Percentiles rank a stretch among this genome's conserved stretches.
phyloP scores from a whole-genome alignment of 2,797 vertebrate species.

The Labroides dimidiatus region DNA sequence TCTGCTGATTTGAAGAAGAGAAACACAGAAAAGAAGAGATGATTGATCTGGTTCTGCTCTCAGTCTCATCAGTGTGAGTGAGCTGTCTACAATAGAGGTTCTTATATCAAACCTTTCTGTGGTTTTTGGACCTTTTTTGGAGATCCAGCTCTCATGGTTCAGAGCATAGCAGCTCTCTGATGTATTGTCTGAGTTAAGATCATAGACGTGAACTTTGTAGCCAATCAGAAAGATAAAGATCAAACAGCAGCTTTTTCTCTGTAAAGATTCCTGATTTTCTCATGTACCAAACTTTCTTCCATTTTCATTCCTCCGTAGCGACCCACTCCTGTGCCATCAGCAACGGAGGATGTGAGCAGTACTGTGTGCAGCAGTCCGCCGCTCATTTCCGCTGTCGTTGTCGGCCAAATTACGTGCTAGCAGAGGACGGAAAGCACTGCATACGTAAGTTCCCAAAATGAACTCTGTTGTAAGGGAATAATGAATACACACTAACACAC shows the following conservation, averaged over 20 bases:
- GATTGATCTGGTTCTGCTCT: conserved; percentile 44
- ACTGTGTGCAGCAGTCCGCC: conserved; percentile 88
- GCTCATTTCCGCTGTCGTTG: conserved; percentile 90
- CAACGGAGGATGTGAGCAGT: conserved; percentile 94
- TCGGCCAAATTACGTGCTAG: conserved; percentile 83
- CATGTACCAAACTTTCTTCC: background rate
- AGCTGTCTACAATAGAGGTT: conserved; percentile 24
- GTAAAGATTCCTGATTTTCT: conserved; percentile 7
- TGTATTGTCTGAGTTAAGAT: conserved; percentile 18
- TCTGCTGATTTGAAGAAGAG: conserved; percentile 23
- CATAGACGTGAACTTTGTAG: conserved; percentile 14
- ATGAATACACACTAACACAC: conserved; percentile 17
- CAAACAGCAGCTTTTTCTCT: conserved; percentile 9
- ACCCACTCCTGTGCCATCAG: conserved; percentile 86
- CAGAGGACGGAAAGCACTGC: conserved; percentile 88
- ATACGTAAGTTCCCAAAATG: conserved; percentile 83
- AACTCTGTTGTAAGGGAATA: conserved; percentile 12
- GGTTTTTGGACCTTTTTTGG: conserved; percentile 58
- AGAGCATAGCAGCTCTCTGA: conserved; percentile 28
- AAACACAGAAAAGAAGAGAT: conserved; percentile 20
- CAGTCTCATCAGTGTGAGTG: conserved; percentile 46
- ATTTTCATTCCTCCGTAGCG: conserved; percentile 71
- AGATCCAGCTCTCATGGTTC: conserved; percentile 34
- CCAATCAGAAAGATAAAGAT: conserved; percentile 8
- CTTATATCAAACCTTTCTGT: conserved; percentile 39